A percentile compares a stretch with the other conserved stretches of the same genome.
phyloP scores from a whole-genome alignment of 2,888 invertebrate genomes.

The Argyra leucocephala region DNA sequence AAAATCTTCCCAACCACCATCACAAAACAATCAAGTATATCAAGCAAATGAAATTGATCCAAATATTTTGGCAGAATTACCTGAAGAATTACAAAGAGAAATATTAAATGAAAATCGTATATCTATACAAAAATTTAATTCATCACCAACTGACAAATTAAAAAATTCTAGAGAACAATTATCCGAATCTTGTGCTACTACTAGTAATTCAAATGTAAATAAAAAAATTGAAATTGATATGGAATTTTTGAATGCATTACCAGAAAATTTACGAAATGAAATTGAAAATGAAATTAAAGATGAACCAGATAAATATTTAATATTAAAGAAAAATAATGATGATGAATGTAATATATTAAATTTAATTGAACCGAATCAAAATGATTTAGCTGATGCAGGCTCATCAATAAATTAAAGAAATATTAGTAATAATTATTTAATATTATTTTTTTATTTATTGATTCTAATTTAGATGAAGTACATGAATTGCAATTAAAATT shows the following conservation, averaged over 20 bases:
- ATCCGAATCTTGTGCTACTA: no score
- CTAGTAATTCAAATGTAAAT: slow-evolving; percentile 21
- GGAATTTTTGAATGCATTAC: slow-evolving; percentile 50
- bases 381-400: slow-evolving; percentile 27
- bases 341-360: background rate
- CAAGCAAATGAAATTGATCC: slow-evolving; percentile 45
- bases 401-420: no score
- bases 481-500: no score
- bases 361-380: slow-evolving; percentile 24
- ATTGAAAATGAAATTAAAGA: slow-evolving; percentile 28
- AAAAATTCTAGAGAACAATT: slow-evolving; percentile 1
- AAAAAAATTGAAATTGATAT: slow-evolving; percentile 44
- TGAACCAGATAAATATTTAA: slow-evolving; percentile 9
- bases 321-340: slow-evolving; percentile 15
- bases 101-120: slow-evolving; percentile 46
- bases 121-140: background rate
- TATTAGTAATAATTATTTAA: no score
- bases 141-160: no score
- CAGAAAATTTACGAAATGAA: slow-evolving; percentile 51
- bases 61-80: slow-evolving; percentile 51
- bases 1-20: background rate
- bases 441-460: no score
- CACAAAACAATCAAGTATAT: slow-evolving; percentile 13
- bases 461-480: no score
- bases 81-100: slow-evolving; percentile 53